These are phyloP conservation scores for Agrochola circellaris DNA, from an alignment of 2,888 invertebrate genomes.

Conservation along the genomic window DNA sequence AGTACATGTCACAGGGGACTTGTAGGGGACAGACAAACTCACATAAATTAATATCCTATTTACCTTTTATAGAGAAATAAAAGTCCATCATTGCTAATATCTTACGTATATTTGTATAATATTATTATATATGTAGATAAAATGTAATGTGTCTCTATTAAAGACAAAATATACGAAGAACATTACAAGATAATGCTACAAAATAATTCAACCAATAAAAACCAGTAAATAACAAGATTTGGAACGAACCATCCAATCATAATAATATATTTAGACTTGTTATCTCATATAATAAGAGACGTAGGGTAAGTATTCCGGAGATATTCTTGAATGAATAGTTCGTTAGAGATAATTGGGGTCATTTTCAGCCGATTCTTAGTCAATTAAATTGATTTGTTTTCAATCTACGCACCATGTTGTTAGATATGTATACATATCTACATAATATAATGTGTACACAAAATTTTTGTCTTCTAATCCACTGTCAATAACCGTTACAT, in stretches of 20 bases:
- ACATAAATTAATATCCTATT: no score
- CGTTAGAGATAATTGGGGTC: neutral
- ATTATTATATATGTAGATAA: neutral
- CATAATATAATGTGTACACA: neutral
- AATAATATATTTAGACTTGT: neutral
- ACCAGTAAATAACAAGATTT: constrained; percentile 2
- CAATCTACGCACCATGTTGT: neutral
- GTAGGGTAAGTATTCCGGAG: constrained; percentile 6
- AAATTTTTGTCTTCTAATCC: neutral
- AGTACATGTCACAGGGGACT: no score
- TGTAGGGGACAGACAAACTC: no score
- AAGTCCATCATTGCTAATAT: no score
- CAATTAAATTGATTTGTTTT: neutral
- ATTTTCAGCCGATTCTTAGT: neutral
- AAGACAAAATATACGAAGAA: neutral
- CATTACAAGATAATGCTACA: neutral
- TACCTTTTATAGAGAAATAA: no score
- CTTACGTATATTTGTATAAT: no score
- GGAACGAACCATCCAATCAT: constrained; percentile 4
- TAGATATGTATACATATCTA: neutral
- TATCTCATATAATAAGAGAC: constrained; percentile 15
- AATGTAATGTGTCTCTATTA: neutral
- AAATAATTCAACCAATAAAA: constrained; percentile 4
- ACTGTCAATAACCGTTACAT: neutral
- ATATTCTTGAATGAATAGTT: neutral